phyloP scores from a whole-genome alignment of 2,888 invertebrate species.

The Hirtodrosophila alboralis region DNA sequence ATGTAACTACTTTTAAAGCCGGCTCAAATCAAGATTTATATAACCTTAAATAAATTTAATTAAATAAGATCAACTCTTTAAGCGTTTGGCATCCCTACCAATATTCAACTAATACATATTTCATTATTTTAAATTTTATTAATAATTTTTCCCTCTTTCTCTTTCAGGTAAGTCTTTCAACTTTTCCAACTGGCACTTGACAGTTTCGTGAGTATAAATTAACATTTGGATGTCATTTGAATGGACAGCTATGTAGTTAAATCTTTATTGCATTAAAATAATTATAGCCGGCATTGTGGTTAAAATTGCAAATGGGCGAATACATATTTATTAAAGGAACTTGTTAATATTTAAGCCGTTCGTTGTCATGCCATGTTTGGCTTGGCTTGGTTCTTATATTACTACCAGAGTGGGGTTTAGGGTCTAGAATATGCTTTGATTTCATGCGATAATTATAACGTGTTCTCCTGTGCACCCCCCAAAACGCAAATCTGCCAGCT shows the following conservation, averaged over 20 bases:
- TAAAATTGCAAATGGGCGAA: conserved; percentile 12
- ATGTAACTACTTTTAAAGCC: too few species aligned
- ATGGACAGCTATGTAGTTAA: conserved; percentile 26
- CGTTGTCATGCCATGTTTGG: conserved; percentile 13
- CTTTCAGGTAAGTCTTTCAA: conserved; percentile 47
- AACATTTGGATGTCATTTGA: neutral
- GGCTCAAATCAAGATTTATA: too few species aligned
- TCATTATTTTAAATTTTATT: too few species aligned
- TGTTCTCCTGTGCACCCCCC: conserved; percentile 42
- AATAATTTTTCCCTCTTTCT: conserved; percentile 10
- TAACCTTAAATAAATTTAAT: too few species aligned
- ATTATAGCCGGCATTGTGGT: conserved; percentile 31
- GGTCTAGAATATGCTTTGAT: conserved; percentile 63
- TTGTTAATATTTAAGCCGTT: conserved; percentile 21
- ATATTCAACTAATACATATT: too few species aligned
- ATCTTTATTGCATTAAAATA: conserved; percentile 43
- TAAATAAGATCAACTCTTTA: too few species aligned
- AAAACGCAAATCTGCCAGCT: conserved; percentile 31
- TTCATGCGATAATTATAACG: conserved; percentile 77
- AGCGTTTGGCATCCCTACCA: too few species aligned
- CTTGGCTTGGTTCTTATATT: neutral
- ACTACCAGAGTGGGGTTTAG: neutral
- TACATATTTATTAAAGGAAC: conserved; percentile 11
- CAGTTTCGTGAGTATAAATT: conserved; percentile 14
- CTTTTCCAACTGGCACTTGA: neutral